Evolutionary conservation across 1,140 invertebrate genomes (phyloP).

Genomic region (Yoshiicerus persimilis): DNA sequence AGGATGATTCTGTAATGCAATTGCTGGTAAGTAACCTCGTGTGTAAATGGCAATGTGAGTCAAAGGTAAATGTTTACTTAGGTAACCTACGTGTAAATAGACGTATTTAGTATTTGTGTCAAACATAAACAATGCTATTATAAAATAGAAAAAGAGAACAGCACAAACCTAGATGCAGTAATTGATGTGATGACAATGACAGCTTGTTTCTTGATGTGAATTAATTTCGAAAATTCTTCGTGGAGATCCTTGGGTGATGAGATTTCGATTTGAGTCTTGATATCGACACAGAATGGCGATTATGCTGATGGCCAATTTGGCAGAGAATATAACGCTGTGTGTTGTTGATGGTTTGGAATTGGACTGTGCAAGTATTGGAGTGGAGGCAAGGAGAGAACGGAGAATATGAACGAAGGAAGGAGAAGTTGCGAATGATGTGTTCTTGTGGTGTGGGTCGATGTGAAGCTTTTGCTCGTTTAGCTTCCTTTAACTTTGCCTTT

Average conservation of each 20-base stretch:
- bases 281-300: background rate
- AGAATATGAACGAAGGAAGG: background rate
- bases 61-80: background rate
- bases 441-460: background rate
- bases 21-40: background rate
- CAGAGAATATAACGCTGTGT: background rate
- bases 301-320: slow-evolving; percentile 2
- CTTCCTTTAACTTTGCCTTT: background rate
- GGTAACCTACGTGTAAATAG: background rate
- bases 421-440: slow-evolving; percentile 12
- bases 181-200: background rate
- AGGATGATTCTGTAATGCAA: background rate
- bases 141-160: background rate
- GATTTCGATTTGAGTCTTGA: background rate
- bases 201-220: background rate
- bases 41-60: background rate
- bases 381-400: background rate
- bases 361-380: background rate
- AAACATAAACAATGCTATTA: background rate
- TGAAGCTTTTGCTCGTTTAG: background rate
- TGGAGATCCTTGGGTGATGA: background rate
- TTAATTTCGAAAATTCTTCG: background rate
- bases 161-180: background rate
- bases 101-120: background rate
- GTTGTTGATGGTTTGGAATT: background rate